Conservation (phyloP, 2,797 vertebrate genomes). For the Galaxias olidus region DNA sequence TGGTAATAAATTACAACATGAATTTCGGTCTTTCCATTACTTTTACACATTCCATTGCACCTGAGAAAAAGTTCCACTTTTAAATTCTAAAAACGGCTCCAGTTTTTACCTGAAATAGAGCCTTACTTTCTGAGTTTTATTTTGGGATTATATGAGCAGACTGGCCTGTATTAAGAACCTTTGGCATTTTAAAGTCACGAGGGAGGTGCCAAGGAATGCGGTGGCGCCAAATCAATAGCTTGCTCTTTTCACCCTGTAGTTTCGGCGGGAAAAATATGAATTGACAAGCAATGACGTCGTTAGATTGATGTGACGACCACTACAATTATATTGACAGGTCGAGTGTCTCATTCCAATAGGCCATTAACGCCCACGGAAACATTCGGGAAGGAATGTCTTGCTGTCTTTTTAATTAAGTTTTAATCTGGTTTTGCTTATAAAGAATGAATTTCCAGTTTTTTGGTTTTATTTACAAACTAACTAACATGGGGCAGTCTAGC, state of each 20-base stretch:
- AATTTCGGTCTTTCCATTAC: too few relatives aligned
- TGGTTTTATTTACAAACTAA: background rate
- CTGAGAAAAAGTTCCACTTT: too few relatives aligned
- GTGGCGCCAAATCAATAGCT: constrained; percentile 26
- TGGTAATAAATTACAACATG: too few relatives aligned
- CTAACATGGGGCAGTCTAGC: constrained; percentile 3
- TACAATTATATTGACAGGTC: background rate
- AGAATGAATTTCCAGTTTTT: background rate
- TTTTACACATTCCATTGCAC: too few relatives aligned
- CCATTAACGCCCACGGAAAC: background rate
- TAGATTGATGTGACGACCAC: constrained; percentile 21
- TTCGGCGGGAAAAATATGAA: constrained; percentile 21
- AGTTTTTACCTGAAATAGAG: too few relatives aligned
- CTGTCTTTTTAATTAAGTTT: background rate
- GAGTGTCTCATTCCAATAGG: background rate
- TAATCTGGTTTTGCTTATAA: too few relatives aligned
- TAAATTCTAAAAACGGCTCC: too few relatives aligned
- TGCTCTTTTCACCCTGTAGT: constrained; percentile 43
- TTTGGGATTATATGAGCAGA: too few relatives aligned
- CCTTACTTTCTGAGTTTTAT: too few relatives aligned
- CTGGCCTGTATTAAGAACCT: background rate
- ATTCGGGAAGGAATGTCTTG: background rate
- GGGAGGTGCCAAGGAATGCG: constrained; percentile 9
- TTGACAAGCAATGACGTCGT: constrained; percentile 13
- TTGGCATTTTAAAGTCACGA: too few relatives aligned